Percentiles rank a stretch among this genome's conserved stretches.
Evolutionary conservation across 2,888 invertebrate genomes (phyloP).

Genomic region (Eretmocerus hayati): DNA sequence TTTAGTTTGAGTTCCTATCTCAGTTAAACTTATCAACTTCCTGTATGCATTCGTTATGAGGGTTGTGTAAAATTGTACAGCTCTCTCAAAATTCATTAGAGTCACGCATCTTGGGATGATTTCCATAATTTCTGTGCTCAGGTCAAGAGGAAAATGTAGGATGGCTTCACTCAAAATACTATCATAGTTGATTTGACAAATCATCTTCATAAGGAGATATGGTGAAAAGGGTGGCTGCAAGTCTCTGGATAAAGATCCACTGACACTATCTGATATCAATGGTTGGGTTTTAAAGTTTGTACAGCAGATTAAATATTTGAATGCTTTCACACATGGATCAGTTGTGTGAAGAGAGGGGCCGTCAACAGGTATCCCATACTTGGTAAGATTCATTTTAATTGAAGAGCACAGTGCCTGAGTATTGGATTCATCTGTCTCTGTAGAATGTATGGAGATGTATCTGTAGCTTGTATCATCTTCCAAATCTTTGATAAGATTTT

Average conservation of each 20-base stretch:
- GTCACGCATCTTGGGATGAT: constrained; percentile 27
- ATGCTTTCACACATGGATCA: constrained; percentile 24
- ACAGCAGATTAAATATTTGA: constrained; percentile 36
- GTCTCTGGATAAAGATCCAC: constrained; percentile 36
- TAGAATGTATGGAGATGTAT: constrained; percentile 31
- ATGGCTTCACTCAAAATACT: constrained; percentile 33
- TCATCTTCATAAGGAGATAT: constrained; percentile 36
- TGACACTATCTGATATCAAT: constrained; percentile 33
- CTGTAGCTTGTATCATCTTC: constrained; percentile 25
- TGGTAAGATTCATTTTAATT: constrained; percentile 21
- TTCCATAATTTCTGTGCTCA: constrained; percentile 34
- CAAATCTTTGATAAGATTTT: constrained; percentile 25
- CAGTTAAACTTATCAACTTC: constrained; percentile 27
- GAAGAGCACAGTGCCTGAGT: constrained; percentile 26
- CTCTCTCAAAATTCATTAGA: constrained; percentile 30
- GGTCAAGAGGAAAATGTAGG: constrained; percentile 35
- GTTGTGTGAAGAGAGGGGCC: constrained; percentile 11
- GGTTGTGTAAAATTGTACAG: constrained; percentile 20
- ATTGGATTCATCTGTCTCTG: constrained; percentile 25
- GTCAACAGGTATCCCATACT: constrained; percentile 11
- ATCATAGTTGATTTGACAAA: constrained; percentile 35
- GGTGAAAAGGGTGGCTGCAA: constrained; percentile 38
- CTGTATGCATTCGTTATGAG: constrained; percentile 28
- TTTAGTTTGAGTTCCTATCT: constrained; percentile 26
- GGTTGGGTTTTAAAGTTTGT: constrained; percentile 35